phyloP scores from a whole-genome alignment of 92 coral and sea anemone species.

The Muricea muricata region DNA sequence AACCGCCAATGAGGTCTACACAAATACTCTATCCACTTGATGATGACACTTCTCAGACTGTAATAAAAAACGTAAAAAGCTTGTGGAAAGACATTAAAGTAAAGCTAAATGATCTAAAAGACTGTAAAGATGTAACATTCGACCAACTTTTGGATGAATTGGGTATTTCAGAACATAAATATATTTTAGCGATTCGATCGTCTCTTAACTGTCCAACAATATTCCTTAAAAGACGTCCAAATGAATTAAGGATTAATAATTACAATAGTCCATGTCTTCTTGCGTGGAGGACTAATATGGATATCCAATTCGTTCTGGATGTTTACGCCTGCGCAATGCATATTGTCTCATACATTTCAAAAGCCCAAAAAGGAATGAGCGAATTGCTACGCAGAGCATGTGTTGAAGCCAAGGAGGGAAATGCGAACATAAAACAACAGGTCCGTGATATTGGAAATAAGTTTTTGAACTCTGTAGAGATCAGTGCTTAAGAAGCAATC shows the following conservation, averaged over 20 bases:
- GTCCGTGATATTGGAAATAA: slow-evolving; percentile 59
- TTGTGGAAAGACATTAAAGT: slow-evolving; percentile 57
- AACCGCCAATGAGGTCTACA: too few relatives aligned
- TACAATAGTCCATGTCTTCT: slow-evolving; percentile 45
- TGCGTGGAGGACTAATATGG: slow-evolving; percentile 68
- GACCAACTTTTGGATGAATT: too few relatives aligned
- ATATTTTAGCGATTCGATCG: slow-evolving; percentile 66
- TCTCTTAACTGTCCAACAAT: too few relatives aligned
- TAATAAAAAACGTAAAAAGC: slow-evolving; percentile 42
- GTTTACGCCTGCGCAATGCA: slow-evolving; percentile 70
- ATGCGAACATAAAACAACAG: slow-evolving; percentile 32
- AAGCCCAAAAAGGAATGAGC: slow-evolving; percentile 39
- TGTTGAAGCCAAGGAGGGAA: slow-evolving; percentile 47
- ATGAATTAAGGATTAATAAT: too few relatives aligned
- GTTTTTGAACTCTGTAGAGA: slow-evolving; percentile 56
- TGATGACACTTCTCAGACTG: slow-evolving; percentile 32
- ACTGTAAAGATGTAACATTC: too few relatives aligned
- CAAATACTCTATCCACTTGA: slow-evolving; percentile 64
- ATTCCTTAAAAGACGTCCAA: neutral
- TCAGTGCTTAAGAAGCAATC: slow-evolving; percentile 66
- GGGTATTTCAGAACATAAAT: slow-evolving; percentile 45
- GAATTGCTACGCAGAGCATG: neutral
- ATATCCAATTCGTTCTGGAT: slow-evolving; percentile 70
- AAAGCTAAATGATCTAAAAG: too few relatives aligned
- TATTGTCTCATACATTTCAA: slow-evolving; percentile 67